These are phyloP conservation scores for Globodera rostochiensis DNA, from an alignment of 1,140 invertebrate species.

Conservation along the genomic window DNA sequence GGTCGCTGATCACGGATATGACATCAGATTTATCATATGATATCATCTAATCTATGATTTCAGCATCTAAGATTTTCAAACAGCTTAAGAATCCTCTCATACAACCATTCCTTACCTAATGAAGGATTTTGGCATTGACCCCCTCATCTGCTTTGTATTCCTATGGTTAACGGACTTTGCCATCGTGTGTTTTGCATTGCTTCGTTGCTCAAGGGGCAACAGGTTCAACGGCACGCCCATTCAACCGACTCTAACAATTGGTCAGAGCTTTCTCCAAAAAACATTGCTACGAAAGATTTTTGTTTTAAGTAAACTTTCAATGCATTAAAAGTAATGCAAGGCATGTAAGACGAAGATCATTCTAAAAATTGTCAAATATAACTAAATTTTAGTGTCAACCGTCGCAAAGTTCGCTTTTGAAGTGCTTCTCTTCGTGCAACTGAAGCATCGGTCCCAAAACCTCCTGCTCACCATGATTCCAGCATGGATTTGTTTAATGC, in stretches of 20 bases:
- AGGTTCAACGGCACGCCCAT: not conserved
- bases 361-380: not conserved
- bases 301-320: too few species aligned
- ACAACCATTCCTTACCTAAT: not conserved
- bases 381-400: not conserved
- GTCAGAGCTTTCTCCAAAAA: not conserved
- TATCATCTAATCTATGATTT: too few species aligned
- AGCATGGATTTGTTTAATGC: not conserved
- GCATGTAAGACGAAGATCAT: too few species aligned
- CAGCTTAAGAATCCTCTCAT: too few species aligned
- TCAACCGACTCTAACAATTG: not conserved
- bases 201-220: not conserved
- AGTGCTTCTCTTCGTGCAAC: not conserved
- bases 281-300: not conserved
- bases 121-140: conserved; percentile 1
- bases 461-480: not conserved
- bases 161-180: not conserved
- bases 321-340: too few species aligned
- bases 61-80: too few species aligned
- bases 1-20: too few species aligned
- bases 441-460: not conserved
- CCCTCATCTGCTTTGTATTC: not conserved
- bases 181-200: not conserved
- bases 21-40: too few species aligned
- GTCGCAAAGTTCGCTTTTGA: conserved; percentile 6